Conservation (phyloP, 1,140 invertebrate genomes). For the Leptinotarsa undecemlineata region DNA sequence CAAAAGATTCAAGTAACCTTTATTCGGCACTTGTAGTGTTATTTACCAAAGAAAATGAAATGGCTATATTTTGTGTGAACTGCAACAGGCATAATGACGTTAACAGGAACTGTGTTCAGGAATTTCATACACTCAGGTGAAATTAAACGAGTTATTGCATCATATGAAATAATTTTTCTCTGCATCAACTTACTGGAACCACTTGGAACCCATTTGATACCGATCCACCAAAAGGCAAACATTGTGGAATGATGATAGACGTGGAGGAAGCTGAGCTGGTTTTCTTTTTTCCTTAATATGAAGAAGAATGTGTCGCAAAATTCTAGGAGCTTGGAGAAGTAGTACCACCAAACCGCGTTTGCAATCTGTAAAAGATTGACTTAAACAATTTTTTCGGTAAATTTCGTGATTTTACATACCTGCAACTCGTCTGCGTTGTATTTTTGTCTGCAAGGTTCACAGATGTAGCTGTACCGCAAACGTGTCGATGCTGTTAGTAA, state of each 20-base stretch:
- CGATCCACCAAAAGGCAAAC: constrained; percentile 94
- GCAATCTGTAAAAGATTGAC: constrained; percentile 72
- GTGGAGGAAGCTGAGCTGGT: constrained; percentile 86
- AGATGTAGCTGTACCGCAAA: constrained; percentile 85
- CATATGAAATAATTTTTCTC: too few relatives aligned
- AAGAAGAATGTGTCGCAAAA: constrained; percentile 93
- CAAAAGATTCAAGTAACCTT: too few relatives aligned
- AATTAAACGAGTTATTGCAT: too few relatives aligned
- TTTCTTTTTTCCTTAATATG: constrained; percentile 84
- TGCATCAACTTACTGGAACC: constrained; percentile 76
- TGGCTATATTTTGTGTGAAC: too few relatives aligned
- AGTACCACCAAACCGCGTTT: constrained; percentile 95
- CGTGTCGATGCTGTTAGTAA: constrained; percentile 73
- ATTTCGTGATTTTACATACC: constrained; percentile 56
- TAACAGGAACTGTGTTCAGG: too few relatives aligned
- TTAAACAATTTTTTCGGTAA: not conserved
- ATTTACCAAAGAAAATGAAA: too few relatives aligned
- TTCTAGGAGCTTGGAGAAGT: constrained; percentile 91
- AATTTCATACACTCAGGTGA: too few relatives aligned
- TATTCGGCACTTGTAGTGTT: too few relatives aligned
- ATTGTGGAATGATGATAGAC: constrained; percentile 92
- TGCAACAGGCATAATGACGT: too few relatives aligned
- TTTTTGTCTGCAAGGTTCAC: constrained; percentile 83
- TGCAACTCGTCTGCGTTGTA: constrained; percentile 83
- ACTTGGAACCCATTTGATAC: constrained; percentile 94